Percentiles rank a stretch among this genome's conserved stretches.
These are phyloP conservation scores for Protobothrops flavoviridis DNA, from an alignment of 2,113 vertebrate genomes.

Conservation along the genomic window DNA sequence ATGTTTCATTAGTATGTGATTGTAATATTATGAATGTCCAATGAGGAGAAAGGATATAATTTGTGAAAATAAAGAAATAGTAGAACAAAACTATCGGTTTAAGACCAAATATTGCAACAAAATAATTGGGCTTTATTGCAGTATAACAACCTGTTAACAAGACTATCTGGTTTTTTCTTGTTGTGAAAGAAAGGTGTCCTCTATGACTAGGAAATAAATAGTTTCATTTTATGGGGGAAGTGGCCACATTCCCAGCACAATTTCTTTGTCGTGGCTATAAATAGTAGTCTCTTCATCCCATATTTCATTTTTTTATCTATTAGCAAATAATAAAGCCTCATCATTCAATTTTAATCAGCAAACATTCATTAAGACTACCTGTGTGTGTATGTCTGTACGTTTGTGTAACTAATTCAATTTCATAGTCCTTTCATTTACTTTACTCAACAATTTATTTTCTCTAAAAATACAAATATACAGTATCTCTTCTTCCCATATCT, in stretches of 20 bases:
- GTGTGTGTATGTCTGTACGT: background rate
- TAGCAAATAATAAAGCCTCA: background rate
- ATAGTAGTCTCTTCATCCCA: background rate
- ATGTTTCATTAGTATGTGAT: background rate
- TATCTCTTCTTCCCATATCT: background rate
- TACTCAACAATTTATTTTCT: background rate
- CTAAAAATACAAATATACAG: background rate
- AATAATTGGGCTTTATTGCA: background rate
- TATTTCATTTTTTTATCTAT: background rate
- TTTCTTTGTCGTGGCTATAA: background rate
- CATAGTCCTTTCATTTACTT: background rate
- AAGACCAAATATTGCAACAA: background rate
- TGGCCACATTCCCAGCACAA: background rate
- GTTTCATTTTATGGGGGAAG: background rate
- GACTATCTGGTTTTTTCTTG: background rate
- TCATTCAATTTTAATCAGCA: background rate
- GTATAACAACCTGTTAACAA: background rate
- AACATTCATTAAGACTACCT: background rate
- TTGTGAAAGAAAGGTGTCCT: background rate
- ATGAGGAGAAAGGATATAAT: background rate
- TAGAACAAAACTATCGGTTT: background rate
- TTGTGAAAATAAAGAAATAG: background rate
- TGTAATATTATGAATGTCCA: background rate
- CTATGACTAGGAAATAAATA: background rate
- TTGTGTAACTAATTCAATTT: background rate